phyloP scores from a whole-genome alignment of 2,113 vertebrate genomes.

The Pampusana beccarii region DNA sequence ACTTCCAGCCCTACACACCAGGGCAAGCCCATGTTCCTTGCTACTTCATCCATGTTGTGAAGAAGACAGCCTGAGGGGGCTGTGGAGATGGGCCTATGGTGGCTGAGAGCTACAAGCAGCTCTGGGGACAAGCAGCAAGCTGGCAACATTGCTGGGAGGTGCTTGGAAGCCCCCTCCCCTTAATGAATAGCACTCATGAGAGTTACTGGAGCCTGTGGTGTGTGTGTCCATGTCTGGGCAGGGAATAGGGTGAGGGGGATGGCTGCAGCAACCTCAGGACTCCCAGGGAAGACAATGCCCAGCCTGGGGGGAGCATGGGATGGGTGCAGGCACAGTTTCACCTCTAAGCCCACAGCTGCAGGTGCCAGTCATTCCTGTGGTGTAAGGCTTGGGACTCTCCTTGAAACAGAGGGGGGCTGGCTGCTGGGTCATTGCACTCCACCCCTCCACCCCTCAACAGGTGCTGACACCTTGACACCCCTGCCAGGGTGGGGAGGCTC shows the following conservation, averaged over 20 bases:
- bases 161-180: background rate
- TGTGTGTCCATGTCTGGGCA: background rate
- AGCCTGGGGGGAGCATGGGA: background rate
- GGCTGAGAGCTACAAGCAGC: background rate
- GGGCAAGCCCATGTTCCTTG: conserved; percentile 84
- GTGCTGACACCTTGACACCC: background rate
- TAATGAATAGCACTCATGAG: conserved; percentile 29
- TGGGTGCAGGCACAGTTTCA: background rate
- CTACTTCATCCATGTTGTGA: conserved; percentile 96
- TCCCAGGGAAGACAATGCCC: background rate
- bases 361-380: too few species aligned
- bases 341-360: background rate
- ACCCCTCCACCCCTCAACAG: too few species aligned
- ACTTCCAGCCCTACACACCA: conserved; percentile 86
- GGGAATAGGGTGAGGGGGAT: rapidly evolving
- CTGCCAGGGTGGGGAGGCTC: background rate
- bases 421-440: background rate
- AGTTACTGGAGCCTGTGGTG: background rate
- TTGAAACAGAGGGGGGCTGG: rapidly evolving
- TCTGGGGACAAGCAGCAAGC: background rate
- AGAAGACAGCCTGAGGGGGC: conserved; percentile 79
- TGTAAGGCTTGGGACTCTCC: background rate
- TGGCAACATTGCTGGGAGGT: background rate
- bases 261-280: background rate
- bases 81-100: background rate